A percentile compares a stretch with the other conserved stretches of the same genome.
Conservation (phyloP, 2,797 vertebrate species). For the Chloroceryle inda region DNA sequence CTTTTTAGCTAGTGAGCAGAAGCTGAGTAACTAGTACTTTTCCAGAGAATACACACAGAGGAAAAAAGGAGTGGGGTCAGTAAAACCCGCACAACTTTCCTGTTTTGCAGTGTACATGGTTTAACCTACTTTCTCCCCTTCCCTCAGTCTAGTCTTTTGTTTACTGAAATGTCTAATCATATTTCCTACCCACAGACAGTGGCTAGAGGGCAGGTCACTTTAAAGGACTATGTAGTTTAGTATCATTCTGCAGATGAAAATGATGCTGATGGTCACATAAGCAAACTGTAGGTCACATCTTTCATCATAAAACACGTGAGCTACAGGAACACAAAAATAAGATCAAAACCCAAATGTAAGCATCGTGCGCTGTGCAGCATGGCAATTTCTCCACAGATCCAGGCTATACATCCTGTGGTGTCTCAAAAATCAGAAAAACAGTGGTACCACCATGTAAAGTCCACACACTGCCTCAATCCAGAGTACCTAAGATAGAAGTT, state of each 20-base stretch:
- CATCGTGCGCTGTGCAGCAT: neutral
- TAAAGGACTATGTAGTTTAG: neutral
- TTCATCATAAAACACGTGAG: neutral
- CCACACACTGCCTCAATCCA: neutral
- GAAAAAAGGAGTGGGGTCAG: neutral
- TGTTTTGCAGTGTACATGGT: neutral
- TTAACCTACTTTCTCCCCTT: neutral
- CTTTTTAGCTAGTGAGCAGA: neutral
- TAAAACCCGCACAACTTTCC: neutral
- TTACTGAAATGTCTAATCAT: constrained; percentile 13
- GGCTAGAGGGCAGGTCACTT: constrained; percentile 21
- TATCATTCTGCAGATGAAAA: neutral
- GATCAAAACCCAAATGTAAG: neutral
- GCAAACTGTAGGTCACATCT: neutral
- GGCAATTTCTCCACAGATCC: neutral
- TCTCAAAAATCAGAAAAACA: neutral
- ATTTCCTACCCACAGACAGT: neutral
- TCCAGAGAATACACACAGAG: neutral
- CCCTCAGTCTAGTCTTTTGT: neutral
- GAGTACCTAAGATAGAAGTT: neutral
- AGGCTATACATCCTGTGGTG: neutral
- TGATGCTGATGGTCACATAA: neutral
- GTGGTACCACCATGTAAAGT: neutral
- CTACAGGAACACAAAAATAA: neutral
- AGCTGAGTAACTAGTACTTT: neutral